phyloP scores from a whole-genome alignment of 2,113 vertebrate species.

The Toxotes chatareus region DNA sequence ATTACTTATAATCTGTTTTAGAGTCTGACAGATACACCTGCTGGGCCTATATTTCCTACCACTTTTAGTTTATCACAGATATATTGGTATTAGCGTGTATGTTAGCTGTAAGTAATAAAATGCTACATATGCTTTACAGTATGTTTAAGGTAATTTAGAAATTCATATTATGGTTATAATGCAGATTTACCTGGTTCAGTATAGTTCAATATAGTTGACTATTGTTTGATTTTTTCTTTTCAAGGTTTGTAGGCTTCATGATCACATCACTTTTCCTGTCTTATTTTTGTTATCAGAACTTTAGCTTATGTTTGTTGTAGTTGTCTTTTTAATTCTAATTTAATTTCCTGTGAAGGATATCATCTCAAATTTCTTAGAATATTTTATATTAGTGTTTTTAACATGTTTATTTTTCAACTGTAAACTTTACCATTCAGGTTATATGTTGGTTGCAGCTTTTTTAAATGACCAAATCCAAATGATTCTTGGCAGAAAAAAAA shows the following conservation, averaged over 20 bases:
- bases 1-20: not conserved
- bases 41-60: not conserved
- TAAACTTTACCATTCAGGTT: not conserved
- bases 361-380: no score
- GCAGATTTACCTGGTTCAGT: not conserved
- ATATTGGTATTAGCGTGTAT: not conserved
- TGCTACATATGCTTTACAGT: not conserved
- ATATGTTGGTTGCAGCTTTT: not conserved
- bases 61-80: not conserved
- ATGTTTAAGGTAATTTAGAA: not conserved
- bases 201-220: not conserved
- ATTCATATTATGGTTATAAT: not conserved
- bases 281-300: not conserved
- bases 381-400: no score
- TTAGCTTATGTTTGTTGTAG: not conserved
- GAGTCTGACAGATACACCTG: not conserved
- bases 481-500: not conserved
- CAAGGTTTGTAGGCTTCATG: not conserved
- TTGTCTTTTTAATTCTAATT: no score
- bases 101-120: not conserved
- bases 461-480: not conserved
- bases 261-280: not conserved
- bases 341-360: no score
- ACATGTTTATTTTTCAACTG: not conserved
- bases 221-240: not conserved